Conservation (phyloP, 1,140 invertebrate genomes). For the Diorhabda elongata region DNA sequence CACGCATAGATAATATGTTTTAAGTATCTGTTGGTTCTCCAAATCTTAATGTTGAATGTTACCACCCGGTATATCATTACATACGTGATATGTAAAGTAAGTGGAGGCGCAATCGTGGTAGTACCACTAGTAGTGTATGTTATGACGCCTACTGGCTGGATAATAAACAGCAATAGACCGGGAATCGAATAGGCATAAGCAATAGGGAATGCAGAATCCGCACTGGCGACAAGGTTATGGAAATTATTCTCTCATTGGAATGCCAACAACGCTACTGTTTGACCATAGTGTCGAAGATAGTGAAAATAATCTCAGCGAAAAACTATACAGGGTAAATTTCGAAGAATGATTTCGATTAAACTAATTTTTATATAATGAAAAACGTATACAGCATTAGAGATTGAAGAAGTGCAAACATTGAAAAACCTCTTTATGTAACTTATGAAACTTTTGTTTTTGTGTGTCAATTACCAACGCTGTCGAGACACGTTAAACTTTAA, state of each 20-base stretch:
- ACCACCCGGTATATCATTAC: constrained; percentile 16
- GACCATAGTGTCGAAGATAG: not conserved
- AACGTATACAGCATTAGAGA: too few relatives aligned
- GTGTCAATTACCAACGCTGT: too few relatives aligned
- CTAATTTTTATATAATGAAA: too few relatives aligned
- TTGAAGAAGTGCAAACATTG: too few relatives aligned
- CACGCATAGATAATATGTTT: too few relatives aligned
- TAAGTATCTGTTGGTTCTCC: too few relatives aligned
- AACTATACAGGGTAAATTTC: not conserved
- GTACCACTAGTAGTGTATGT: constrained; percentile 16
- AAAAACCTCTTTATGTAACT: too few relatives aligned
- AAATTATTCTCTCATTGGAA: constrained; percentile 18
- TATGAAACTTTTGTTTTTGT: too few relatives aligned
- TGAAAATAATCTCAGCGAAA: not conserved
- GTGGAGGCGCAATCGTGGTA: constrained; percentile 17
- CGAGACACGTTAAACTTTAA: too few relatives aligned
- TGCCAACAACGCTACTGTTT: constrained; percentile 7
- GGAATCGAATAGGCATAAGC: constrained; percentile 1
- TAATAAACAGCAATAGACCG: constrained; percentile 7
- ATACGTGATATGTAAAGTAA: constrained; percentile 20
- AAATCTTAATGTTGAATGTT: not conserved
- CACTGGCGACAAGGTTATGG: constrained; percentile 20
- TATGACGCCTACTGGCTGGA: constrained; percentile 18
- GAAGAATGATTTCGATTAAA: too few relatives aligned
- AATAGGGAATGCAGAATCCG: constrained; percentile 15